These are phyloP conservation scores for Ephestia elutella DNA, from an alignment of 1,140 invertebrate genomes.

Conservation along the genomic window DNA sequence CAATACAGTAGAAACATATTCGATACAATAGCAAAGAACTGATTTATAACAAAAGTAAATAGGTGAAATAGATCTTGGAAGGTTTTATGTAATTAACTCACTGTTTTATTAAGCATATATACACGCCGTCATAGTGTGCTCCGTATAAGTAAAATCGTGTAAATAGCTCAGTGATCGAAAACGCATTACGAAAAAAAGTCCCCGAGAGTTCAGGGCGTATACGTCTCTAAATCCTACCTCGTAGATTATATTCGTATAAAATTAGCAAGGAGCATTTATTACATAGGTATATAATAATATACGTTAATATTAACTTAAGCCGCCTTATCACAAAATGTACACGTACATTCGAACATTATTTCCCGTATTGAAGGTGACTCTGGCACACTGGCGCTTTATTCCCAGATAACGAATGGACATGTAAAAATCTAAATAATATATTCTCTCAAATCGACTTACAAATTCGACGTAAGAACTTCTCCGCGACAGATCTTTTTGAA, in stretches of 20 bases:
- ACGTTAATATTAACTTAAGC: background rate
- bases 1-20: no score
- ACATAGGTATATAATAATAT: constrained; percentile 24
- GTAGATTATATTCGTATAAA: constrained; percentile 55
- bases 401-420: no score
- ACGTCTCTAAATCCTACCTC: constrained; percentile 52
- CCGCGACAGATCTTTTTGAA: no score
- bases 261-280: constrained; percentile 58
- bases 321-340: background rate
- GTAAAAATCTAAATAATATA: no score
- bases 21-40: no score
- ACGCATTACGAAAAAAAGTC: background rate
- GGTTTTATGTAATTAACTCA: background rate
- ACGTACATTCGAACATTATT: background rate
- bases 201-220: background rate
- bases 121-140: background rate
- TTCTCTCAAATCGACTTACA: no score
- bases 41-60: no score
- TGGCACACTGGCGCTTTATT: background rate
- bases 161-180: background rate
- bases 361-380: background rate
- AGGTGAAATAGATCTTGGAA: background rate
- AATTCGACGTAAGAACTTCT: no score
- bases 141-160: background rate
- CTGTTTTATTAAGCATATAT: background rate